Conservation (phyloP, 2,888 invertebrate genomes). For the Conops quadrifasciatus region DNA sequence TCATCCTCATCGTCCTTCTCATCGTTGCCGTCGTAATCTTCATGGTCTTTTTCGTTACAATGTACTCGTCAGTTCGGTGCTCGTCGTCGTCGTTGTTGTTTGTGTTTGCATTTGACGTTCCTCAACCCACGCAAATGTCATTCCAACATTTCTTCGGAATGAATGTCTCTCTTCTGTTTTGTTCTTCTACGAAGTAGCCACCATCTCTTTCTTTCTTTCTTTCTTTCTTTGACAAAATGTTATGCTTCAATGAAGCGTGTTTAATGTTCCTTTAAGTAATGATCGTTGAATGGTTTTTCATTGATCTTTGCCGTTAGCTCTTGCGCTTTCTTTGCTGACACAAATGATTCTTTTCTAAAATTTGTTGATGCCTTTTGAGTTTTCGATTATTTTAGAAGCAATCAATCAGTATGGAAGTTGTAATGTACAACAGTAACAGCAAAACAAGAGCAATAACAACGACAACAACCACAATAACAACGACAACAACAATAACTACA, state of each 20-base stretch:
- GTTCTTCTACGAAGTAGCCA: not conserved
- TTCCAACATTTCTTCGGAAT: no score
- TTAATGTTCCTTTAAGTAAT: no score
- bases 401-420: no score
- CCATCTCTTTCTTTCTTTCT: not conserved
- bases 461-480: not conserved
- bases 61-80: no score
- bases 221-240: not conserved
- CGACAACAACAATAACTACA: not conserved
- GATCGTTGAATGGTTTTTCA: not conserved
- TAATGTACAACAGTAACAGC: slow-evolving; percentile 20
- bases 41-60: not conserved
- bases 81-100: no score
- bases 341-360: not conserved
- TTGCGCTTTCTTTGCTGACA: not conserved
- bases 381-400: no score
- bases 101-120: no score
- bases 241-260: not conserved
- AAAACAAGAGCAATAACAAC: slow-evolving; percentile 1
- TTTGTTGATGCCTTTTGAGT: not conserved
- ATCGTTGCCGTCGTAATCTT: not conserved
- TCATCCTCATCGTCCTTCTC: not conserved
- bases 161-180: not conserved
- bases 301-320: not conserved
- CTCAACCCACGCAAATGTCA: no score